A percentile compares a stretch with the other conserved stretches of the same genome.
phyloP scores from a whole-genome alignment of 92 coral and sea anemone genomes.

The Virgularia gustaviana region DNA sequence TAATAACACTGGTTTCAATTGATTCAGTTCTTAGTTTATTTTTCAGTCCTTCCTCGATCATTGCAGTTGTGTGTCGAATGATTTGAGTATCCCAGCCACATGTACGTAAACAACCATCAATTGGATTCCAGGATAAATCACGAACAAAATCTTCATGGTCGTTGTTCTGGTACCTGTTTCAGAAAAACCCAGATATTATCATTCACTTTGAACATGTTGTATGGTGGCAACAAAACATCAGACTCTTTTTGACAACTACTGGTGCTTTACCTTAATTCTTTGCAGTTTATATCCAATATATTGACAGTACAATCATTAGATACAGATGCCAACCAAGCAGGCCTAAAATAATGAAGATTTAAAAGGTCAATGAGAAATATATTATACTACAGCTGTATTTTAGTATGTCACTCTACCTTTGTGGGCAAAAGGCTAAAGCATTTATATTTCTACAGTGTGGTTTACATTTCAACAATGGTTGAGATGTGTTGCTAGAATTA shows the following conservation, averaged over 20 bases:
- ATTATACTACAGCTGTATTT: too few species aligned
- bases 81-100: conserved; percentile 94
- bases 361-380: too few species aligned
- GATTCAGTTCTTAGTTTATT: neutral
- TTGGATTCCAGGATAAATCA: conserved; percentile 94
- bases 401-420: too few species aligned
- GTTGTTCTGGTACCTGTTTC: conserved; percentile 85
- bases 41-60: conserved; percentile 17
- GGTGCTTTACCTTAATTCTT: conserved; percentile 71
- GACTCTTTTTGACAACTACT: too few species aligned
- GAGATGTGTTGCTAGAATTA: conserved; percentile 67
- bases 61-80: conserved; percentile 57
- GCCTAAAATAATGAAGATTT: too few species aligned
- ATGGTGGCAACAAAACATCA: neutral
- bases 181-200: neutral
- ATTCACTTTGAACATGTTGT: neutral
- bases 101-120: conserved; percentile 80
- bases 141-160: conserved; percentile 87
- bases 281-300: conserved; percentile 76
- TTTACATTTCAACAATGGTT: conserved; percentile 61
- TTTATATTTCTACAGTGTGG: conserved; percentile 85
- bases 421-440: conserved; percentile 87
- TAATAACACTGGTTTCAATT: conserved; percentile 26
- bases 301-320: conserved; percentile 85
- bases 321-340: conserved; percentile 97